A percentile compares a stretch with the other conserved stretches of the same genome.
phyloP scores from a whole-genome alignment of 1,140 invertebrate genomes.

The Vanessa tameamea region DNA sequence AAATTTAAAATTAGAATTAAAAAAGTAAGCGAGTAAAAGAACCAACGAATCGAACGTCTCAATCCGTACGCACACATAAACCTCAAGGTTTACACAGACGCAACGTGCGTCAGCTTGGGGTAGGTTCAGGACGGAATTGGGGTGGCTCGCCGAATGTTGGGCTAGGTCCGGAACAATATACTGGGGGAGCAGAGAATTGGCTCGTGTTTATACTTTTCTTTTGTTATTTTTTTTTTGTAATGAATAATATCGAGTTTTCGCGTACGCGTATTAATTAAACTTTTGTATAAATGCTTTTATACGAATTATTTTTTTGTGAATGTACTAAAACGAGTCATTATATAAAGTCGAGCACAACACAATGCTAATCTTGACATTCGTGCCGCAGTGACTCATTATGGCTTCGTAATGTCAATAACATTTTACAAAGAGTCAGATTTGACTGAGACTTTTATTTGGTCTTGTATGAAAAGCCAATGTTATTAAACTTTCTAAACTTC shows the following conservation, averaged over 20 bases:
- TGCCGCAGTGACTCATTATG: conserved; percentile 24
- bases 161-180: conserved; percentile 70
- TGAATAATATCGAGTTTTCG: not conserved
- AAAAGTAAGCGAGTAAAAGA: conserved; percentile 46
- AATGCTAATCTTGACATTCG: conserved; percentile 32
- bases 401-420: conserved; percentile 33
- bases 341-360: conserved; percentile 22
- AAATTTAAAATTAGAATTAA: conserved; percentile 46
- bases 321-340: conserved; percentile 7
- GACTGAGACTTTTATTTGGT: conserved; percentile 23
- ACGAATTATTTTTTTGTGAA: not conserved
- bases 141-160: conserved; percentile 74
- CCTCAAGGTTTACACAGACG: conserved; percentile 44
- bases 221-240: conserved; percentile 29
- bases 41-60: conserved; percentile 58
- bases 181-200: conserved; percentile 51
- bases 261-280: not conserved
- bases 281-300: not conserved
- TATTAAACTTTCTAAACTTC: conserved; percentile 37
- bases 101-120: conserved; percentile 61
- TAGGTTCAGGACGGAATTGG: conserved; percentile 73
- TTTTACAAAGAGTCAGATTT: conserved; percentile 13
- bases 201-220: conserved; percentile 33
- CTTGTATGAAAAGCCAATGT: conserved; percentile 27
- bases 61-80: conserved; percentile 50